Conservation (phyloP, 2,888 invertebrate species). For the Halictus quadricinctus region DNA sequence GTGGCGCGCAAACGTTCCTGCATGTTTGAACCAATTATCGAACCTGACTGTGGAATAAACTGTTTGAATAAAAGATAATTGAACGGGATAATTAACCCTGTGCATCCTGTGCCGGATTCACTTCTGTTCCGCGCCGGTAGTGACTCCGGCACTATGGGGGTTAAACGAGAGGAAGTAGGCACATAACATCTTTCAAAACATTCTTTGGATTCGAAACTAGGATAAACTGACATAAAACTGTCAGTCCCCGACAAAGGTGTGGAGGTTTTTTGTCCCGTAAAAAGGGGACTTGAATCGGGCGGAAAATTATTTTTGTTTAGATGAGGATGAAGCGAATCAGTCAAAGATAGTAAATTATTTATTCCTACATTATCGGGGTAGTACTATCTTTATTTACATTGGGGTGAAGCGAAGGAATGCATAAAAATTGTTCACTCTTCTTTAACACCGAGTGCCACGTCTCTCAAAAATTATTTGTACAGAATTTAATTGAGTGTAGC, state of each 20-base stretch:
- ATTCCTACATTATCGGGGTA: too few species aligned
- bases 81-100: neutral
- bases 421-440: too few species aligned
- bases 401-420: too few species aligned
- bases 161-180: neutral
- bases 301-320: too few species aligned
- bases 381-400: too few species aligned
- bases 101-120: neutral
- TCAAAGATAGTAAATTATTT: too few species aligned
- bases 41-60: neutral
- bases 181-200: neutral
- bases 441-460: too few species aligned
- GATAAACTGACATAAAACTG: neutral
- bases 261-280: too few species aligned
- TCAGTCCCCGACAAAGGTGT: too few species aligned
- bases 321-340: too few species aligned
- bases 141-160: neutral
- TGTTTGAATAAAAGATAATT: neutral
- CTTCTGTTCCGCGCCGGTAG: neutral
- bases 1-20: neutral
- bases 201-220: neutral
- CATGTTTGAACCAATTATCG: constrained; percentile 1
- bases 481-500: too few species aligned
- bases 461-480: neutral
- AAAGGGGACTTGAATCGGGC: too few species aligned